Evolutionary conservation across 2,888 invertebrate species (phyloP).

Genomic region (Desoria tigrina): DNA sequence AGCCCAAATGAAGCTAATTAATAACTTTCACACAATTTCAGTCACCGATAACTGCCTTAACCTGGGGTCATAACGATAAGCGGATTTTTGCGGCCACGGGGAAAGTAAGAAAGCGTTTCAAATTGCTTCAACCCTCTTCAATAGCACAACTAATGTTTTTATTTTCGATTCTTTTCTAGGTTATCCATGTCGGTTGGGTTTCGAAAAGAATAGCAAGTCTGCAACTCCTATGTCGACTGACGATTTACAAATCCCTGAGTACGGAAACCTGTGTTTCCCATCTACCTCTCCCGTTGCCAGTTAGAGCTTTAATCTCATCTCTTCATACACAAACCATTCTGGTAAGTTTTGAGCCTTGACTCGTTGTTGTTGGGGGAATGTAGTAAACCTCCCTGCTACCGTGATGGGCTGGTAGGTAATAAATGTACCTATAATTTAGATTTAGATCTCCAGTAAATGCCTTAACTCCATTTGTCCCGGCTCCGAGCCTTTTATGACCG

Average conservation of each 20-base stretch:
- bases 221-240: conserved; percentile 81
- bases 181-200: conserved; percentile 88
- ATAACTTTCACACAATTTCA: conserved; percentile 58
- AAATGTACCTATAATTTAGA: too few species aligned
- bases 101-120: too few species aligned
- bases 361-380: background rate
- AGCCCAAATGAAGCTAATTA: background rate
- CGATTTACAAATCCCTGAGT: conserved; percentile 68
- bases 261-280: conserved; percentile 73
- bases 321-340: conserved; percentile 91
- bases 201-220: conserved; percentile 85
- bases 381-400: too few species aligned
- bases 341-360: conserved; percentile 61
- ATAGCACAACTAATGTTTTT: background rate
- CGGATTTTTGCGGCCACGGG: conserved; percentile 92
- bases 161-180: conserved; percentile 20
- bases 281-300: conserved; percentile 82
- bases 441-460: too few species aligned
- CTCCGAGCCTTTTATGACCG: too few species aligned
- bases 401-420: background rate
- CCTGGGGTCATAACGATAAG: conserved; percentile 98
- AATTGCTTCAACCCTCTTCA: background rate
- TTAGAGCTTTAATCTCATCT: conserved; percentile 80
- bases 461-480: too few species aligned
- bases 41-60: conserved; percentile 86